A percentile compares a stretch with the other conserved stretches of the same genome.
Evolutionary conservation across 1,140 invertebrate genomes (phyloP).

Genomic region (Ericerus pela): DNA sequence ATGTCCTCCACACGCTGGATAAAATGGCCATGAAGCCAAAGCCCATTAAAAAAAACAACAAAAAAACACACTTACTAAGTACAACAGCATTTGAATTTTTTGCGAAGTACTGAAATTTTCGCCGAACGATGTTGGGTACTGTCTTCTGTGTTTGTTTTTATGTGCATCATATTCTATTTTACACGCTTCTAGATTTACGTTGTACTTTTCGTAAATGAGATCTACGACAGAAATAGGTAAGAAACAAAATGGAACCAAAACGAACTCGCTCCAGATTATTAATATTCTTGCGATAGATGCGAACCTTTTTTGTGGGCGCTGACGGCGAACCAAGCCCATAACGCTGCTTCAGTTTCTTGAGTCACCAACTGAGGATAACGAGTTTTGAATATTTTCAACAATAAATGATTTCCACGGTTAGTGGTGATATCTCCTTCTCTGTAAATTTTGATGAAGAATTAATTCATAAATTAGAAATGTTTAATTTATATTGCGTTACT

Average conservation of each 20-base stretch:
- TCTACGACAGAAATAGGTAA: too few relatives aligned
- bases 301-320: constrained; percentile 18
- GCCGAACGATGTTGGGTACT: constrained; percentile 15
- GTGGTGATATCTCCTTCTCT: constrained; percentile 49
- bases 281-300: not conserved
- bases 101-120: constrained; percentile 10
- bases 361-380: constrained; percentile 60
- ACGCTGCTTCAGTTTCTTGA: constrained; percentile 32
- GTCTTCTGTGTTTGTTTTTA: constrained; percentile 1
- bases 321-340: constrained; percentile 41
- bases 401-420: constrained; percentile 74
- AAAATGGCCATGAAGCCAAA: too few relatives aligned
- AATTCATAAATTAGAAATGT: not conserved
- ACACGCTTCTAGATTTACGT: constrained; percentile 16
- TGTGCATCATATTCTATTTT: constrained; percentile 10
- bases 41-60: too few relatives aligned
- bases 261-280: too few relatives aligned
- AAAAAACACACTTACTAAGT: constrained; percentile 17
- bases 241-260: too few relatives aligned
- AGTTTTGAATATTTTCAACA: constrained; percentile 52
- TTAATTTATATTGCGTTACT: too few relatives aligned
- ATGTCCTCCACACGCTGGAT: too few relatives aligned
- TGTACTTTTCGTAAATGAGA: constrained; percentile 14
- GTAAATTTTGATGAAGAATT: not conserved
- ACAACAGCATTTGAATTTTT: constrained; percentile 19